Base-by-base conservation (phyloP, 2,113 vertebrate species). In the Puma concolor region DNA sequence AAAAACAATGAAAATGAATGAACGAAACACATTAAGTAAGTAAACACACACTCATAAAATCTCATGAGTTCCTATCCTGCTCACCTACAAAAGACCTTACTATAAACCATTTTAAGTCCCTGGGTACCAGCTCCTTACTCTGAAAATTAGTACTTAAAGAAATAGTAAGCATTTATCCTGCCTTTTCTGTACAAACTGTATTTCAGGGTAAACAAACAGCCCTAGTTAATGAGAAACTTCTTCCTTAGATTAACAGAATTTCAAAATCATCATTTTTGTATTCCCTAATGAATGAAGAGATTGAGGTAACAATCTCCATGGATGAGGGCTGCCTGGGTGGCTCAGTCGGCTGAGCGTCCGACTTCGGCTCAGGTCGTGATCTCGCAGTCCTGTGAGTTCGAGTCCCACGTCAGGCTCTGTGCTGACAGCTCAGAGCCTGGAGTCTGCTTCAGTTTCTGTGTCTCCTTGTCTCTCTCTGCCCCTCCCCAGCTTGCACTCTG, bases 81-180 rank as follows among this genome's bases (percentile, higher is more conserved):
- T 41, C 16, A 36, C n/a, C 69, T 25, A 41, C 5, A 60, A 74
- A 79, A 94, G 76, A 84, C 14, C 44, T 94, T 38, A n/a, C 12
- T 64, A 77, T 69, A 12, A 77, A 54, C 27, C 7, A 86, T 0
- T 38, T 8, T 14, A 82, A 48, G n/a, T 66, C 79, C 72, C 7
- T 50, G 13, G 5, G 17, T 76, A 95, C 19, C 66, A 91, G 27
- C 9, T 90, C 54, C 23, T 90, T 54, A 89, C 11, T 63, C 29
- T 67, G 48, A 92, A 94, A 95, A 89, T 89, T 7, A 86, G 50
- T 74, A 92, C 72, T 91, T 71, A 17, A 41, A 87, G 4, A 52
- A 89, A 74, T 1, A 84, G 1, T 21, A 76, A 63, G 74, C 14
- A 92, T 38, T 92, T 89, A 95, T 38, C 57, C 25, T 81, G 36